phyloP scores from a whole-genome alignment of 2,888 invertebrate genomes.

The Hydraecia micacea region DNA sequence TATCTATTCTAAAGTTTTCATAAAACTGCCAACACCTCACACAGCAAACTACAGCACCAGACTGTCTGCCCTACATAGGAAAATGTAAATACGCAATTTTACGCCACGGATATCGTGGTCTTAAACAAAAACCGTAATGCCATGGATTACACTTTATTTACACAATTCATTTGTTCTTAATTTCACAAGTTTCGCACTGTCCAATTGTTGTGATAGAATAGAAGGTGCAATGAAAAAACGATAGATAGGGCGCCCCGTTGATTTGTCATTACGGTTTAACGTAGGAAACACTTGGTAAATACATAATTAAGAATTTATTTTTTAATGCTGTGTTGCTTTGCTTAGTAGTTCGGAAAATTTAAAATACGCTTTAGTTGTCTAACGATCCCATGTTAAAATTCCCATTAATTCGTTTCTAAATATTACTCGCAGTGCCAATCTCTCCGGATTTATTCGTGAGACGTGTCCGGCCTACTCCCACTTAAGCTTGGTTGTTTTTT shows the following conservation, averaged over 20 bases:
- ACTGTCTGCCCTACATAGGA: constrained; percentile 49
- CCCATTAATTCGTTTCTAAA: neutral
- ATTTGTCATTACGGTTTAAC: constrained; percentile 25
- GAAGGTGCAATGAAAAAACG: constrained; percentile 24
- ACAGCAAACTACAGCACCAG: constrained; percentile 1
- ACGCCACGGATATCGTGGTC: constrained; percentile 34
- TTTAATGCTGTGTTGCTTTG: neutral
- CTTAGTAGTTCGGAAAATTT: neutral
- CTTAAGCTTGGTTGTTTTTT: neutral
- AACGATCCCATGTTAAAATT: neutral
- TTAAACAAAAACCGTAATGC: constrained; percentile 50
- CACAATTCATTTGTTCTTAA: constrained; percentile 63
- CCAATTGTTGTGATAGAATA: constrained; percentile 43
- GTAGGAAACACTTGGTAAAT: neutral
- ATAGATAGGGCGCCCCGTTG: constrained; percentile 25
- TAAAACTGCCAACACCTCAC: neutral
- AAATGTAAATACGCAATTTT: constrained; percentile 42
- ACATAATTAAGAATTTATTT: neutral
- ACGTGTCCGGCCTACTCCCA: neutral
- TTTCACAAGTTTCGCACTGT: constrained; percentile 60
- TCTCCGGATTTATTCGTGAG: neutral
- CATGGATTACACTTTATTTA: constrained; percentile 46
- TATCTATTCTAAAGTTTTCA: constrained; percentile 4
- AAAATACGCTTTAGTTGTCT: neutral
- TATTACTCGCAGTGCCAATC: neutral